Base-by-base conservation (phyloP, 1,140 invertebrate genomes). In the Pseudomyrmex sp. region DNA sequence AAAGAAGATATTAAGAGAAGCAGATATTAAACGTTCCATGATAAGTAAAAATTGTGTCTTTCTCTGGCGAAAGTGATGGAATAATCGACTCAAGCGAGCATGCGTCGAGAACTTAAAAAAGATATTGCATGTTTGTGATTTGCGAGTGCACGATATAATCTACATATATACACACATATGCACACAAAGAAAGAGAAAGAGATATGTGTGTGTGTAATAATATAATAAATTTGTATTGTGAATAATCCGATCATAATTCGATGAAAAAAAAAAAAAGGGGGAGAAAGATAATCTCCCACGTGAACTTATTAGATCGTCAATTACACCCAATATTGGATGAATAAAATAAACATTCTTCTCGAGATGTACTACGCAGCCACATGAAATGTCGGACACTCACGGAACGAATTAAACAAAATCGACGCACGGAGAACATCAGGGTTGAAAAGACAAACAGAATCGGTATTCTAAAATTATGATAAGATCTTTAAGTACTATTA, bases 211-310 rank as follows among this genome's bases (percentile, higher is more conserved):
- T 35, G 35, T 35, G 35, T 35, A 35, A 35, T 80, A 80, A 79
- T 54, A 79, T 79, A 79, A 79, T 79, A 80, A 80, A 80, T 80
- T 80, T 80, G 54, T 80, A 80, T 80, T 66, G 66, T 80, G 76
- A 35, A 35, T 5, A 35, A 35, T 35, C 35, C 35, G 66, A 66
- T 58, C 44, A 72, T 80, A 80, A 44, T 79, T 66, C 54, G 66
- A 72, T 80, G 46, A 68, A 74, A 74, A 62, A 63, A 61, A 26
- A 18, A 70, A n/a, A n/a, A n/a, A n/a, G n/a, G n/a, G n/a, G 35
- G 2, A 46, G 52, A 23, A 65, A 59, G 20, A n/a, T 59, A 72
- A 70, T 20, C 58, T 72, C 23, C 44, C 66, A 15, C 54, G 65
- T 79, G 54, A 79, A 80, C 44, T 80, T 50, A 72, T 80, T 80